These are phyloP conservation scores for Poeciliopsis infans DNA, from an alignment of 2,797 vertebrate genomes.

Conservation along the genomic window DNA sequence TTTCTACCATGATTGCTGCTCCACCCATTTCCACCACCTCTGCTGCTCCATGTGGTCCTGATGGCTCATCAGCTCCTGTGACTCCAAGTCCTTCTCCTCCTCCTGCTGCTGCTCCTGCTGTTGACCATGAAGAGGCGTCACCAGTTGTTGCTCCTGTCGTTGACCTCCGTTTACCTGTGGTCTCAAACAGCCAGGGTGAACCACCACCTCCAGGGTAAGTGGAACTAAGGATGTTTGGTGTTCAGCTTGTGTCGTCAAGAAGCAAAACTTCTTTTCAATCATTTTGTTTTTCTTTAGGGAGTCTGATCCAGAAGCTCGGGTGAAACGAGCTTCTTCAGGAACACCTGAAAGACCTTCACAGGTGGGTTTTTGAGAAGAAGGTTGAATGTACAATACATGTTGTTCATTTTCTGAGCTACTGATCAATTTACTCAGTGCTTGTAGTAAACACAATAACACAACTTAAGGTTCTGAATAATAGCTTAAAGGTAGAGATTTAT, in stretches of 20 bases:
- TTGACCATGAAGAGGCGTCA: slow-evolving; percentile 50
- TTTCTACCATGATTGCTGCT: not conserved
- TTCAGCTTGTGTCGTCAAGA: not conserved
- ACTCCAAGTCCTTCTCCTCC: slow-evolving; percentile 46
- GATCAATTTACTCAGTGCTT: not conserved
- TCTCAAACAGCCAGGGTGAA: slow-evolving; percentile 58
- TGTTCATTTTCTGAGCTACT: not conserved
- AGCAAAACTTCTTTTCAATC: not conserved
- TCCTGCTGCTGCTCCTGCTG: slow-evolving; percentile 22
- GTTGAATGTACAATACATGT: not conserved
- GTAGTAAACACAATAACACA: not conserved
- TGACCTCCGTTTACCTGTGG: slow-evolving; percentile 61
- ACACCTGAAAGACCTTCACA: slow-evolving; percentile 51
- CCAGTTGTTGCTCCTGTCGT: slow-evolving; percentile 37
- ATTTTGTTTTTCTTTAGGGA: slow-evolving; percentile 58
- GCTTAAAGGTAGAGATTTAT: not conserved
- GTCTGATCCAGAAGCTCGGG: slow-evolving; percentile 42
- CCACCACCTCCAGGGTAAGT: slow-evolving; percentile 74
- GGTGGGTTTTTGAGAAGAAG: slow-evolving; percentile 39
- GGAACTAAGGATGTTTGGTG: not conserved
- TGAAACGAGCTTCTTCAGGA: slow-evolving; percentile 36
- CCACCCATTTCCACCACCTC: slow-evolving; percentile 18
- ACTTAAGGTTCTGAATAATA: not conserved
- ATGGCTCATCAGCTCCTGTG: slow-evolving; percentile 18
- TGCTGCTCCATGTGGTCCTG: slow-evolving; percentile 24